Conservation (phyloP, 2,888 invertebrate genomes). For the Phengaris arion region DNA sequence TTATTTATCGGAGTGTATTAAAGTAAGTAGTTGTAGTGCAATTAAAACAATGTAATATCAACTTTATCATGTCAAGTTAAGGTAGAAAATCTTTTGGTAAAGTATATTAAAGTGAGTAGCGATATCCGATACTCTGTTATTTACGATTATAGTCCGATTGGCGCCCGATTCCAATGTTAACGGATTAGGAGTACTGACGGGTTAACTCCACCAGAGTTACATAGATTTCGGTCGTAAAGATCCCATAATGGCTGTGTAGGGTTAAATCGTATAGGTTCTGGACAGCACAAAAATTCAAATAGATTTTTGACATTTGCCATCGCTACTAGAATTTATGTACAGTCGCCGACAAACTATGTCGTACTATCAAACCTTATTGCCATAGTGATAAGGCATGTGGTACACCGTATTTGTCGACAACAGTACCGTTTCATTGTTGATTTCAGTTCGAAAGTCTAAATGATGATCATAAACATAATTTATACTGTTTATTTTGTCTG, state of each 20-base stretch:
- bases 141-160: slow-evolving; percentile 51
- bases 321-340: background rate
- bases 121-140: slow-evolving; percentile 54
- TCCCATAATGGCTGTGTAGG: background rate
- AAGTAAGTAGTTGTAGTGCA: slow-evolving; percentile 45
- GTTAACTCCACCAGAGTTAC: background rate
- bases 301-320: background rate
- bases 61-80: background rate
- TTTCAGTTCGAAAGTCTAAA: background rate
- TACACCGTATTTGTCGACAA: too few species aligned
- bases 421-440: background rate
- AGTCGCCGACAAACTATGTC: too few species aligned
- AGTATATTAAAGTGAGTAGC: slow-evolving; percentile 47
- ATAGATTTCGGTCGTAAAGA: background rate
- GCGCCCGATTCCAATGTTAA: slow-evolving; percentile 53
- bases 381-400: too few species aligned
- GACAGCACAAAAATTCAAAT: background rate
- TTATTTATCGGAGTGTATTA: slow-evolving; percentile 26
- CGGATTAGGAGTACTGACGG: slow-evolving; percentile 45
- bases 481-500: background rate
- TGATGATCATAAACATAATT: background rate
- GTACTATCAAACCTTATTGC: too few species aligned
- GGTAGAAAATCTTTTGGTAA: slow-evolving; percentile 14
- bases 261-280: background rate
- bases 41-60: background rate